A percentile compares a stretch with the other conserved stretches of the same genome.
phyloP scores from a whole-genome alignment of 2,888 invertebrate species.

The Tridacna crocea region DNA sequence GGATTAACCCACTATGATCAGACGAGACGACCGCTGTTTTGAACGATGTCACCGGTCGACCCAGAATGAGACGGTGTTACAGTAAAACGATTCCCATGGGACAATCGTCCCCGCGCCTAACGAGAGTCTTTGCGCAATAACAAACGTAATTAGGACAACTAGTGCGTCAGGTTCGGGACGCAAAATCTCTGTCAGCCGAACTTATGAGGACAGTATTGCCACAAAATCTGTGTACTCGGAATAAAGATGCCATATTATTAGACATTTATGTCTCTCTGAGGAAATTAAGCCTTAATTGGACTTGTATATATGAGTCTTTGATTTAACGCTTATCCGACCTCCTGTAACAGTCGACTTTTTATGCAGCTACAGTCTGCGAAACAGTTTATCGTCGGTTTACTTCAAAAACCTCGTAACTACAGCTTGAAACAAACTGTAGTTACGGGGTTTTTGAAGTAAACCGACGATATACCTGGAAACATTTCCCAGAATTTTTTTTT shows the following conservation, averaged over 20 bases:
- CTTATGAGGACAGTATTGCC: constrained; percentile 17
- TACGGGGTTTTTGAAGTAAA: no score
- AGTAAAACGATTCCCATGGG: constrained; percentile 15
- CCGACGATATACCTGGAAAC: no score
- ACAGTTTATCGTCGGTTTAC: no score
- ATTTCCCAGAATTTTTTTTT: not conserved
- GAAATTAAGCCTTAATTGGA: constrained; percentile 28
- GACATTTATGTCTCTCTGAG: constrained; percentile 22
- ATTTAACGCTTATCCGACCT: constrained; percentile 5
- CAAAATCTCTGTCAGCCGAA: constrained; percentile 21
- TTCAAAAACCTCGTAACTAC: no score
- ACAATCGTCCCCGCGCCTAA: constrained; percentile 17
- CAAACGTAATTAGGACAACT: constrained; percentile 8
- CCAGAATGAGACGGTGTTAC: constrained; percentile 19
- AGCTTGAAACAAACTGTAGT: no score
- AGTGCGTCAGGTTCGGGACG: constrained; percentile 14
- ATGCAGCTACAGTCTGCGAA: no score
- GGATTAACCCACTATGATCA: no score
- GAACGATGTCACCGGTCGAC: constrained; percentile 16
- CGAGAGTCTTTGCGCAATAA: constrained; percentile 18
- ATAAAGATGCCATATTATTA: constrained; percentile 24
- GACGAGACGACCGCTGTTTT: not conserved
- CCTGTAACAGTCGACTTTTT: not conserved
- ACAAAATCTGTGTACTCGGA: constrained; percentile 25
- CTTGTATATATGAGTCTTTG: constrained; percentile 11